Percentiles rank a stretch among this genome's conserved stretches.
These are phyloP conservation scores for Myoxocephalus aenaeus DNA, from an alignment of 2,797 vertebrate species.

Conservation along the genomic window DNA sequence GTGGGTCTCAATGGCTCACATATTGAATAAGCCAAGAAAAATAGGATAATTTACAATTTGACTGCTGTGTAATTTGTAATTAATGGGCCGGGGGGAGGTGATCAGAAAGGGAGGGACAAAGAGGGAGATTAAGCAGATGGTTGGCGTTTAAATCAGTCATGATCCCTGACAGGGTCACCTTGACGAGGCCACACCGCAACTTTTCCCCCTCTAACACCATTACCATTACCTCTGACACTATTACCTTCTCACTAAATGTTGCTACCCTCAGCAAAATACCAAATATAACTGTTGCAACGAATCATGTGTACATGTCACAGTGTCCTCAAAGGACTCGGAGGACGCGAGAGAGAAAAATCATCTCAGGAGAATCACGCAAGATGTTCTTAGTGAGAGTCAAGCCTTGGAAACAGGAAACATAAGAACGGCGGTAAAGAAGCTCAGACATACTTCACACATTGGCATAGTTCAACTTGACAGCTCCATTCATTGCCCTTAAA, in stretches of 20 bases:
- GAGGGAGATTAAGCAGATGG: slow-evolving; percentile 62
- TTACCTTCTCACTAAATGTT: slow-evolving; percentile 8
- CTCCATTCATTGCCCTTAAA: background rate
- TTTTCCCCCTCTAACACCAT: slow-evolving; percentile 55
- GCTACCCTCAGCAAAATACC: background rate
- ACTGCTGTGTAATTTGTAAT: background rate
- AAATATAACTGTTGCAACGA: background rate
- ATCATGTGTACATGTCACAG: background rate
- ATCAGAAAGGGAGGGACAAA: background rate
- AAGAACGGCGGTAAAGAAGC: background rate
- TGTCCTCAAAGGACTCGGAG: background rate
- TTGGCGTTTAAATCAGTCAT: slow-evolving; percentile 64
- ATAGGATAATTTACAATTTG: background rate
- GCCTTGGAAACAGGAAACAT: background rate
- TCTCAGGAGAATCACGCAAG: background rate
- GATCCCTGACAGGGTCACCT: slow-evolving; percentile 66
- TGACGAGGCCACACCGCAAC: slow-evolving; percentile 40
- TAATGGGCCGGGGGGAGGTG: background rate
- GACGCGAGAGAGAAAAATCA: background rate
- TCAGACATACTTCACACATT: background rate
- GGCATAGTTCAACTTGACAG: background rate
- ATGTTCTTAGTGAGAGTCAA: background rate
- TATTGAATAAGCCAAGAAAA: background rate
- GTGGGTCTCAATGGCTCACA: background rate
- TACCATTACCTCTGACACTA: background rate